phyloP scores from a whole-genome alignment of 2,113 vertebrate genomes.

The Centropristis striata region DNA sequence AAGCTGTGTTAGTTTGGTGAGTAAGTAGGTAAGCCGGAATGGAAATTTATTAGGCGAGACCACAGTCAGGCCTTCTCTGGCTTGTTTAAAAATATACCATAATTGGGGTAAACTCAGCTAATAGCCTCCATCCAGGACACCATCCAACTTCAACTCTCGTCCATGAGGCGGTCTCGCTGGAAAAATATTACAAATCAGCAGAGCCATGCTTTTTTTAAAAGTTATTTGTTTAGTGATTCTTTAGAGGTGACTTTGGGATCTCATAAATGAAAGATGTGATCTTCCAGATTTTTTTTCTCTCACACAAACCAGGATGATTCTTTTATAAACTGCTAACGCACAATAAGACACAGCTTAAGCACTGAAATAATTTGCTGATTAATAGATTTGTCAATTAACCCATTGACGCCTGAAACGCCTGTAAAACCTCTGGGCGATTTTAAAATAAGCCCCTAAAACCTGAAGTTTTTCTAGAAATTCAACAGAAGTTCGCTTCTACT shows the following conservation, averaged over 20 bases:
- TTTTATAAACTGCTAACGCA: neutral
- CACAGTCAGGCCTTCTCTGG: constrained; percentile 11
- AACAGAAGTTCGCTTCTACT: no score
- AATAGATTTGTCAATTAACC: neutral
- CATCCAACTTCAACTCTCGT: neutral
- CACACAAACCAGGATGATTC: neutral
- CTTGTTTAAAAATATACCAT: constrained; percentile 42
- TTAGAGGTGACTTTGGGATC: neutral
- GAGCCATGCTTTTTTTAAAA: neutral
- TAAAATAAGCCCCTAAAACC: no score
- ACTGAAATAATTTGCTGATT: neutral
- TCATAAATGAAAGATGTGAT: neutral
- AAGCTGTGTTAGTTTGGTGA: constrained; percentile 43
- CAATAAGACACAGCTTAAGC: neutral
- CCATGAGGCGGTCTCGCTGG: neutral
- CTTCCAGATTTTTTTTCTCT: neutral
- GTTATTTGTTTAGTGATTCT: neutral
- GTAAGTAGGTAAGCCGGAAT: constrained; percentile 35
- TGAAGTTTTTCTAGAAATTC: no score
- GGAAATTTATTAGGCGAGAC: constrained; percentile 41
- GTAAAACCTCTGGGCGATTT: no score
- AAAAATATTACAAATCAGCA: neutral
- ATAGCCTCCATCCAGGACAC: constrained; percentile 3
- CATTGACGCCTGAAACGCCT: no score
- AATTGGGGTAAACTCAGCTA: constrained; percentile 12